phyloP scores from a whole-genome alignment of 2,113 vertebrate species.

The Engystomops pustulosus region DNA sequence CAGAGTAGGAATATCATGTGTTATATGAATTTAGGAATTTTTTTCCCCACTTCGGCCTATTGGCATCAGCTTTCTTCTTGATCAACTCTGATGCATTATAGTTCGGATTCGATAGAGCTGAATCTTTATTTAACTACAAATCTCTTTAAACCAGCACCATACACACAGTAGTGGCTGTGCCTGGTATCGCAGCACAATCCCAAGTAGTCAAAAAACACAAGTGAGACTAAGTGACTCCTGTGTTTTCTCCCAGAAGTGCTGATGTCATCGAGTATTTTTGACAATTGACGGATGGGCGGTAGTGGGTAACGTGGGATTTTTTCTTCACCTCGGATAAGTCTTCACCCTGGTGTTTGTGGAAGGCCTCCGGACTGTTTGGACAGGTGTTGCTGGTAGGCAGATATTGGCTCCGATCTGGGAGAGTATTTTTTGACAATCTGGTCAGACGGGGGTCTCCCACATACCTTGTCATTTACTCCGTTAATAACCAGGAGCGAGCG shows the following conservation, averaged over 20 bases:
- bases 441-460: conserved; percentile 33
- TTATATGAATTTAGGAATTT: too few relatives aligned
- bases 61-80: too few relatives aligned
- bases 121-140: too few relatives aligned
- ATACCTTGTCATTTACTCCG: conserved; percentile 53
- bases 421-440: conserved; percentile 40
- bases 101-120: too few relatives aligned
- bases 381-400: conserved; percentile 51
- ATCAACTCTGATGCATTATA: too few relatives aligned
- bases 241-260: background rate
- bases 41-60: too few relatives aligned
- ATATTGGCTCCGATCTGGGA: conserved; percentile 14
- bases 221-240: background rate
- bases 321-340: background rate
- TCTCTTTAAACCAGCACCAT: too few relatives aligned
- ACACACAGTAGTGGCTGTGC: background rate
- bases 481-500: conserved; percentile 36
- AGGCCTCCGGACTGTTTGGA: conserved; percentile 30
- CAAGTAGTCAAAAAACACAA: too few relatives aligned
- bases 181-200: background rate
- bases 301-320: conserved; percentile 6
- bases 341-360: conserved; percentile 16
- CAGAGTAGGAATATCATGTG: too few relatives aligned
- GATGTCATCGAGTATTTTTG: background rate
- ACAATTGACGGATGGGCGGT: background rate